Conservation (phyloP, 1,140 invertebrate genomes). For the Phymastichus coffea region DNA sequence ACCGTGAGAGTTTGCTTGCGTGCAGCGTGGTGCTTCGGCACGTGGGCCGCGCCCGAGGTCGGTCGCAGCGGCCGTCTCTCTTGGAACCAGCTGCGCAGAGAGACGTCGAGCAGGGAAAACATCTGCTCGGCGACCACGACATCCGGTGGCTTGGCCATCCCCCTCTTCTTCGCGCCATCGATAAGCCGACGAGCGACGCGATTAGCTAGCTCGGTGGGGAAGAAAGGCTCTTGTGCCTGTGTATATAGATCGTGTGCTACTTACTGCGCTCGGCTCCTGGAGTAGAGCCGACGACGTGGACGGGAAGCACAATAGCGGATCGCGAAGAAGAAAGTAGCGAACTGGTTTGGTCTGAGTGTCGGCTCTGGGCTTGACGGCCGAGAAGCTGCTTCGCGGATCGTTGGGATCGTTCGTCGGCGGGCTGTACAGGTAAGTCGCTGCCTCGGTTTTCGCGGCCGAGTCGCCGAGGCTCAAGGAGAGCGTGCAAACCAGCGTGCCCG, state of each 20-base stretch:
- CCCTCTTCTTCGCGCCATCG: no score
- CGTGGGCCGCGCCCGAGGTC: conserved; percentile 18
- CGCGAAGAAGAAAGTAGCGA: conserved; percentile 43
- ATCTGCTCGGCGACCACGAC: conserved; percentile 44
- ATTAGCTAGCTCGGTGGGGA: no score
- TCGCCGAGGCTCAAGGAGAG: conserved; percentile 37
- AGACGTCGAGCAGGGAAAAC: conserved; percentile 44
- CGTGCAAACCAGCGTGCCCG: conserved; percentile 44
- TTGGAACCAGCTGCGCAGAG: conserved; percentile 42
- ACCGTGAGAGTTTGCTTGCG: conserved; percentile 45
- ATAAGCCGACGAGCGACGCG: no score
- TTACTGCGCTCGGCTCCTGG: conserved; percentile 11
- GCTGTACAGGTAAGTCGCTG: conserved; percentile 29
- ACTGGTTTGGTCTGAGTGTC: conserved; percentile 23
- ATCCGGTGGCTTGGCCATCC: conserved; percentile 36
- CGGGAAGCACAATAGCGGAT: conserved; percentile 36
- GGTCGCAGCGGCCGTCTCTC: conserved; percentile 37
- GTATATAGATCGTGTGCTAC: no score
- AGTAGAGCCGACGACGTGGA: not conserved
- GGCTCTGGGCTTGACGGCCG: conserved; percentile 29
- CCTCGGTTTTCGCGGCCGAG: conserved; percentile 17
- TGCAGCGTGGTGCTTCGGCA: conserved; percentile 30
- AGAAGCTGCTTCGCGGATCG: conserved; percentile 43
- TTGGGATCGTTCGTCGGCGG: conserved; percentile 46
- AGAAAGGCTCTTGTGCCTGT: no score